Percentiles rank a stretch among this genome's conserved stretches.
These are phyloP conservation scores for Pachycephus smyrnensis DNA, from an alignment of 2,888 invertebrate genomes.

Conservation along the genomic window DNA sequence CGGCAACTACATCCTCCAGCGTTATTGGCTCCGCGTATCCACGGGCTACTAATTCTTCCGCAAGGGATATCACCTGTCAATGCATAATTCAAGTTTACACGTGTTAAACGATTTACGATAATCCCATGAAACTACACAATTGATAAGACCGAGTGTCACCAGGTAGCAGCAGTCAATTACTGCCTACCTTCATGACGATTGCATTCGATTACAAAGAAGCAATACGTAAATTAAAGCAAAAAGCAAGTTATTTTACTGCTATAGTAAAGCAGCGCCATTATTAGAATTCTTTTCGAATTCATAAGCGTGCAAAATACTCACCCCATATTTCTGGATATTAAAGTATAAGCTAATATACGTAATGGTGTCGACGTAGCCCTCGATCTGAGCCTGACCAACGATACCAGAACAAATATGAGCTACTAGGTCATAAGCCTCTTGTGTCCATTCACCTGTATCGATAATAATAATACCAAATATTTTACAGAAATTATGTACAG, in stretches of 20 bases:
- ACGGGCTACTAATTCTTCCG: slow-evolving; percentile 86
- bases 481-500: not conserved
- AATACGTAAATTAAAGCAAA: not conserved
- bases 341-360: slow-evolving; percentile 85
- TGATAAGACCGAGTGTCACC: not conserved
- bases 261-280: not conserved
- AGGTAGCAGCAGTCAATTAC: not conserved
- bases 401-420: slow-evolving; percentile 84
- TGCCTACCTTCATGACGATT: not conserved
- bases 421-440: slow-evolving; percentile 83
- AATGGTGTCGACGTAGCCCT: slow-evolving; percentile 83
- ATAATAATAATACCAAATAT: slow-evolving; percentile 53
- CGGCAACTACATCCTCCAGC: slow-evolving; percentile 47
- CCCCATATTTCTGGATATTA: slow-evolving; percentile 81
- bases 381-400: slow-evolving; percentile 89
- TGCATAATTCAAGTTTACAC: slow-evolving; percentile 18
- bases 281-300: not conserved
- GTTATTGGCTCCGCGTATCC: slow-evolving; percentile 83
- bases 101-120: not conserved
- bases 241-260: not conserved
- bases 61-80: slow-evolving; percentile 85
- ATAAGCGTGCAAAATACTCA: slow-evolving; percentile 62
- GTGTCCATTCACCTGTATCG: slow-evolving; percentile 74
- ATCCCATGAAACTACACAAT: not conserved
- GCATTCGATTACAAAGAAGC: not conserved